Conservation (phyloP, 2,113 vertebrate species). For the Gymnogyps californianus region DNA sequence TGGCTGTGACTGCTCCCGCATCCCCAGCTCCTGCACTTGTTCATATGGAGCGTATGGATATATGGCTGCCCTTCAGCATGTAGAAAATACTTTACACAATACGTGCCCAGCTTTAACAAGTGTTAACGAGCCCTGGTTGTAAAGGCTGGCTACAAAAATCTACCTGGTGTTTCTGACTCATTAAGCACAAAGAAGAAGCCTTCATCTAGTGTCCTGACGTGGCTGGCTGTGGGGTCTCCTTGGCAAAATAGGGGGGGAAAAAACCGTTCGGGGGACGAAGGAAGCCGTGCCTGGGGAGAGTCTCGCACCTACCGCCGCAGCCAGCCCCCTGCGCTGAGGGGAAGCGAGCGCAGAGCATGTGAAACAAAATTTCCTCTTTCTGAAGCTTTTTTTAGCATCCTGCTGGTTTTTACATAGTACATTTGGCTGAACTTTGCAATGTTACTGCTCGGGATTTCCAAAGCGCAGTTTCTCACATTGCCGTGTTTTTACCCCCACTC, state of each 20-base stretch:
- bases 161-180: neutral
- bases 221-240: neutral
- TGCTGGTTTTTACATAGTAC: neutral
- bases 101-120: rapidly evolving
- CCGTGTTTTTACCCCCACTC: rapidly evolving
- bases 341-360: neutral
- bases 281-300: neutral
- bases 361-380: slow-evolving; percentile 37
- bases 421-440: neutral
- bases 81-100: rapidly evolving
- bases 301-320: neutral
- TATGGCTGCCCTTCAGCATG: rapidly evolving
- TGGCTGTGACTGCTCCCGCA: neutral
- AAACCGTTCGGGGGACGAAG: neutral
- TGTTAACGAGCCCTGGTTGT: rapidly evolving
- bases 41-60: rapidly evolving
- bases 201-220: rapidly evolving
- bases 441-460: slow-evolving; percentile 12
- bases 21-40: neutral
- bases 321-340: neutral
- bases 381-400: slow-evolving; percentile 20
- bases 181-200: neutral
- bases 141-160: neutral
- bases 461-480: rapidly evolving
- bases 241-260: neutral